Evolutionary conservation across 2,888 invertebrate genomes (phyloP).

Genomic region (Coleophora flavipennella): DNA sequence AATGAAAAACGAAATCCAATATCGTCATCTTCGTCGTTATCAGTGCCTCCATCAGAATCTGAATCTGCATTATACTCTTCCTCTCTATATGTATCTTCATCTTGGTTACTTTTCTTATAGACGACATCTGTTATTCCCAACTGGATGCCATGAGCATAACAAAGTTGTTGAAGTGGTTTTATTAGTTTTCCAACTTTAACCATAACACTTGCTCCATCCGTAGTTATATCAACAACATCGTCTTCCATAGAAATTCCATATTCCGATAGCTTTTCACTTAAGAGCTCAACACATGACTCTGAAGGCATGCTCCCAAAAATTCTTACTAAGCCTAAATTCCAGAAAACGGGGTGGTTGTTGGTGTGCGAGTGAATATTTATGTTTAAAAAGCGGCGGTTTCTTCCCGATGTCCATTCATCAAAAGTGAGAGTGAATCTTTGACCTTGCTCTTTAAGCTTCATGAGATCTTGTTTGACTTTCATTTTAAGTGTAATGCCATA

Average conservation of each 20-base stretch:
- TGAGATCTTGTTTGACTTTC: slow-evolving; percentile 9
- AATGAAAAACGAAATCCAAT: not conserved
- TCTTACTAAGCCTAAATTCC: slow-evolving; percentile 6
- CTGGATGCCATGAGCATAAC: slow-evolving; percentile 10
- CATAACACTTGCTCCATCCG: slow-evolving; percentile 13
- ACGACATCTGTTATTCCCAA: slow-evolving; percentile 6
- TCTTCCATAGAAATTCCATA: not conserved
- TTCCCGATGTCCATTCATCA: slow-evolving; percentile 5
- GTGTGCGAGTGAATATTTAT: slow-evolving; percentile 5
- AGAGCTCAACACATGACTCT: not conserved
- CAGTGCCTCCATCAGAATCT: not conserved
- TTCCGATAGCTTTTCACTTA: not conserved
- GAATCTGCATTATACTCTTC: not conserved
- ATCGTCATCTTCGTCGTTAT: not conserved
- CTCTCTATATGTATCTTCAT: not conserved
- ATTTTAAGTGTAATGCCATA: slow-evolving; percentile 13
- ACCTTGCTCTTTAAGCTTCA: slow-evolving; percentile 8
- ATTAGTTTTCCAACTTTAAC: slow-evolving; percentile 2
- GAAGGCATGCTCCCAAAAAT: slow-evolving; percentile 6
- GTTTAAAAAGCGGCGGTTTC: slow-evolving; percentile 7
- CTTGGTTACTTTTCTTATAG: not conserved
- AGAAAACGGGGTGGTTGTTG: not conserved
- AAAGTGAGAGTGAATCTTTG: slow-evolving; percentile 9
- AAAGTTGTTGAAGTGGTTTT: slow-evolving; percentile 9
- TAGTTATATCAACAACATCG: slow-evolving; percentile 6